Percentiles rank a stretch among this genome's conserved stretches.
Conservation (phyloP, 2,797 vertebrate genomes). For the Megalops cyprinoides region DNA sequence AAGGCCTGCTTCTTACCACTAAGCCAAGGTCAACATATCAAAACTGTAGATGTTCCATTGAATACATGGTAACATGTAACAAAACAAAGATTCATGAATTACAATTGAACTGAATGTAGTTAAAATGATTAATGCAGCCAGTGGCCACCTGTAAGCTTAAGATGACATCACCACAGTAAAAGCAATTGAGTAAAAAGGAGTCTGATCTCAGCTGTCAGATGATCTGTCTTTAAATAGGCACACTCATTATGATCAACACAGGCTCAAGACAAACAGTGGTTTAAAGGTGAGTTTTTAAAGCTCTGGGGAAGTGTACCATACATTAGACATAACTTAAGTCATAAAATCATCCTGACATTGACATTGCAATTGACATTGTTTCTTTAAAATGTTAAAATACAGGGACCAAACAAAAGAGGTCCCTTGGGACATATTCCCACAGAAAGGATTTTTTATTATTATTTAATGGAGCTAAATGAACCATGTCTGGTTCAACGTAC, state of each 20-base stretch:
- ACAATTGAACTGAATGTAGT: background rate
- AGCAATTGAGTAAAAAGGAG: background rate
- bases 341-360: background rate
- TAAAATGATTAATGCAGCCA: background rate
- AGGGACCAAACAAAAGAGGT: slow-evolving; percentile 11
- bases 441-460: slow-evolving; percentile 24
- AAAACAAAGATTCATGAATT: background rate
- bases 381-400: slow-evolving; percentile 15
- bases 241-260: background rate
- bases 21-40: background rate
- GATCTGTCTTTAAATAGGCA: background rate
- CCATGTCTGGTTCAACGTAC: slow-evolving; percentile 30
- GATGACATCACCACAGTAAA: background rate
- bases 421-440: slow-evolving; percentile 25
- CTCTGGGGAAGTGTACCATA: background rate
- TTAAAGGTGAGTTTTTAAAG: background rate
- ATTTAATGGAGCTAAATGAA: slow-evolving; percentile 47
- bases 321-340: background rate
- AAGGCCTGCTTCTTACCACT: background rate
- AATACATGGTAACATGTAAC: background rate
- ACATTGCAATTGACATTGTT: background rate
- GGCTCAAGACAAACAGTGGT: background rate
- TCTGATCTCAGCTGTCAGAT: background rate
- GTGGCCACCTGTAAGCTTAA: background rate
- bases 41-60: background rate